Base-by-base conservation (phyloP, 1,140 invertebrate genomes). In the Pogonognathellus flavescens region DNA sequence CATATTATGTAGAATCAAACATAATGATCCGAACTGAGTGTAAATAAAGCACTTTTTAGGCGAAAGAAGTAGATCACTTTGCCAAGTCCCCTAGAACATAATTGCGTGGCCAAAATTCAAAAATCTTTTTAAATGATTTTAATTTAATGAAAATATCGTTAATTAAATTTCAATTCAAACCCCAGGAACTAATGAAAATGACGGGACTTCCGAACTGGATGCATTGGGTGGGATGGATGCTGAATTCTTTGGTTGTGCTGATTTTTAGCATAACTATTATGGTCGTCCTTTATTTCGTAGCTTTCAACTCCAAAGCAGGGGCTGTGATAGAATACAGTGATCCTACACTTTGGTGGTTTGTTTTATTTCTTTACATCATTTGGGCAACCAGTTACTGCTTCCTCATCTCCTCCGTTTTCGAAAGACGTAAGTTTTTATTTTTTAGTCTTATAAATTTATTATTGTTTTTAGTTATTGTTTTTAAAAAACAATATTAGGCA, bases 221-320 rank as follows among this genome's bases (percentile, higher is more conserved):
- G 1, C 85, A 88, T 66, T 87, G 85, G 87, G 31, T 88, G 11
- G 86, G 87, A 7, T 88, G 87, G 87, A 85, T 88, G 62, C 3
- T 86, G 7, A 84, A 88, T 49, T 87, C 86, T 41, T 13, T 88
- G 31, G 49, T 88, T 5, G 57, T 85, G 4, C 82, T 87, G 2
- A 70, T 86, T 14, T 22, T 87, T 7, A 81, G 60, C 13, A 60
- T 86, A 1, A 88, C 86, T 13, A 59, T 88, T 13, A 66, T 86
- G 10, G 49, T 84, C 0, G 13, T 86, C 6, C 6, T 88, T 8
- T 70, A 86, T 7, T 87, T 87, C 55, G 31, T 84, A 20, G 18
- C 70, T 0, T 86, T 85, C 18, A 83, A 85, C 59, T 0, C 7
- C 14, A 76, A 83, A 16, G 72, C 72, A 13, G 87, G 87, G 20